Evolutionary conservation across 2,797 vertebrate species (phyloP).

Genomic region (Scleropages formosus): DNA sequence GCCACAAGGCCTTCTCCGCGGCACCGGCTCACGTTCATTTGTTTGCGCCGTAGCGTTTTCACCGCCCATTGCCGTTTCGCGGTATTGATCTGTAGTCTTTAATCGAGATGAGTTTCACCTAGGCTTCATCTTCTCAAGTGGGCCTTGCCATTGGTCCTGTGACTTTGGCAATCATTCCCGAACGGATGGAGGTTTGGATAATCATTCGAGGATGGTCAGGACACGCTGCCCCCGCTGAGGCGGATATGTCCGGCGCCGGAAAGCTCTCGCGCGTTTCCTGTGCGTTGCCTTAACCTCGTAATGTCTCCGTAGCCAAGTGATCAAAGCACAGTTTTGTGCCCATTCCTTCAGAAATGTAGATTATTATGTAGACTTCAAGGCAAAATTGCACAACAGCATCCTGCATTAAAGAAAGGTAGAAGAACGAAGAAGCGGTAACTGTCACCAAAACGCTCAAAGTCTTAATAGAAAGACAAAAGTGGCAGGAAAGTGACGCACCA

Average conservation of each 20-base stretch:
- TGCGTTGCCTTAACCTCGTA: background rate
- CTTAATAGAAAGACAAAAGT: background rate
- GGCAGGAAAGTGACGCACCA: too few relatives aligned
- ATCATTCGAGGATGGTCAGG: too few relatives aligned
- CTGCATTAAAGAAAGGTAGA: background rate
- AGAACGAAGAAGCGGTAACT: background rate
- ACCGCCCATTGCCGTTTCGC: background rate
- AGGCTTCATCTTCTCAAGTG: background rate
- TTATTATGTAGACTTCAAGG: background rate
- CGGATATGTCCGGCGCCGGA: too few relatives aligned
- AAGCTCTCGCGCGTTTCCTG: background rate
- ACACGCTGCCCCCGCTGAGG: too few relatives aligned
- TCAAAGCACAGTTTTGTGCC: background rate
- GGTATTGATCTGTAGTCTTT: constrained; percentile 4
- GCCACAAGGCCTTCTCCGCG: too few relatives aligned
- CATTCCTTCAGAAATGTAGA: too few relatives aligned
- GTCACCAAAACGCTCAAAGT: too few relatives aligned
- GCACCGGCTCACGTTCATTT: background rate
- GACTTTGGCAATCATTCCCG: background rate
- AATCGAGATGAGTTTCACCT: background rate
- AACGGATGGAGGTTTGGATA: background rate
- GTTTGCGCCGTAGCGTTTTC: background rate
- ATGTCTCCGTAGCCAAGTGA: background rate
- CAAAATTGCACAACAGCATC: background rate
- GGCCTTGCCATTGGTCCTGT: background rate